Base-by-base conservation (phyloP, 2,888 invertebrate genomes). In the Coremacera marginata region DNA sequence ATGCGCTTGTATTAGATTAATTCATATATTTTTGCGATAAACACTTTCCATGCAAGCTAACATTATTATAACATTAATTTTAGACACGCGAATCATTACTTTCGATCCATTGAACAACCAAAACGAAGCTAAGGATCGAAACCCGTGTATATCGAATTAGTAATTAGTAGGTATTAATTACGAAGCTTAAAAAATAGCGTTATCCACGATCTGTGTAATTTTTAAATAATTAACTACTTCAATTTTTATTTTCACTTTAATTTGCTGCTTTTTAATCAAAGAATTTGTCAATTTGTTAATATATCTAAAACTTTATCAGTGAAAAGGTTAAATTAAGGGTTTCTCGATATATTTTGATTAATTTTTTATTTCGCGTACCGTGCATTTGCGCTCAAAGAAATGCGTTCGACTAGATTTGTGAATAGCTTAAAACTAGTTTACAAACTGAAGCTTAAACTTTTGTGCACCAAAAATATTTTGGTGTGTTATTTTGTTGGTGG, bases 401-500 rank as follows among this genome's bases (percentile, higher is more conserved):
- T 78, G 80, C 80, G 81, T 75, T 80, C 76, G 81, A 77, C 81
- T 82, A 81, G 82, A 80, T 74, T 83, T 81, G 78, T 80, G 77
- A 80, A 78, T 75, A 79, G 44, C 25, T 37, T 37, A n/a, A n/a
- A 67, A 31, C 55, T 67, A 67, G 22, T 67, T 34, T 34, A 37
- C 55, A 55, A 72, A 62, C 25, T 49, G 25, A 27, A 62, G 72
- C 60, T 37, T 8, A 11, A 25, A 25, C 60, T 25, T 19, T 22
- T 44, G 44, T 44, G 62, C 44, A 74, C 55, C 52, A 11, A 63
- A 51, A 74, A 19, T n/a, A 16, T 22, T 63, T 63, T 63, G 25
- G 34, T 34, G 11, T 62, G 14, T 22, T 27, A 16, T 27, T 44
- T 44, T 44, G 44, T 44, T 44, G 44, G 14, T 14, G 11, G 14